Conservation (phyloP, 2,888 invertebrate species). For the Synanthedon tipuliformis region DNA sequence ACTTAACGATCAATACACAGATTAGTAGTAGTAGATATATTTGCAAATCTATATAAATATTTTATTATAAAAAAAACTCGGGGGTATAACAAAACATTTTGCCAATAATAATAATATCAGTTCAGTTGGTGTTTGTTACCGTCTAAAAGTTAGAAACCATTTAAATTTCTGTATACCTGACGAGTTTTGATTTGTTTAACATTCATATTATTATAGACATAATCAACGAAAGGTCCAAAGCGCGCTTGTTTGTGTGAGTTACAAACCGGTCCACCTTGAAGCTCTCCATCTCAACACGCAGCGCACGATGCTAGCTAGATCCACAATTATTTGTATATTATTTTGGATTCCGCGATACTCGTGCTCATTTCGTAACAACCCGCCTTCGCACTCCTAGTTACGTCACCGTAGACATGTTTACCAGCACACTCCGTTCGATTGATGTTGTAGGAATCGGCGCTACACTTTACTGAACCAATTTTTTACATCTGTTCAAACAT, state of each 20-base stretch:
- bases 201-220: too few species aligned
- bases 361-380: conserved; percentile 46
- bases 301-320: conserved; percentile 20
- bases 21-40: not conserved
- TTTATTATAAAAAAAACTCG: too few species aligned
- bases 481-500: conserved; percentile 48
- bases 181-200: too few species aligned
- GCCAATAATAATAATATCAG: too few species aligned
- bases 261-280: conserved; percentile 50
- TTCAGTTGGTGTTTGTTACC: too few species aligned
- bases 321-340: conserved; percentile 35
- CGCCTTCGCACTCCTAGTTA: conserved; percentile 32
- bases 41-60: not conserved
- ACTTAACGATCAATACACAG: conserved; percentile 1
- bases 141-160: too few species aligned
- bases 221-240: not conserved
- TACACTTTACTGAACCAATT: conserved; percentile 57
- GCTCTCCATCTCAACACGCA: conserved; percentile 28
- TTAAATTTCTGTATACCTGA: too few species aligned
- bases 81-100: too few species aligned
- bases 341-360: conserved; percentile 35
- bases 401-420: conserved; percentile 53
- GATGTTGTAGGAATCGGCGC: conserved; percentile 45
- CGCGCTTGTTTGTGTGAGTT: not conserved
- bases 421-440: conserved; percentile 37